Evolutionary conservation across 1,140 invertebrate genomes (phyloP).

Genomic region (Rhagoletis pomonella): DNA sequence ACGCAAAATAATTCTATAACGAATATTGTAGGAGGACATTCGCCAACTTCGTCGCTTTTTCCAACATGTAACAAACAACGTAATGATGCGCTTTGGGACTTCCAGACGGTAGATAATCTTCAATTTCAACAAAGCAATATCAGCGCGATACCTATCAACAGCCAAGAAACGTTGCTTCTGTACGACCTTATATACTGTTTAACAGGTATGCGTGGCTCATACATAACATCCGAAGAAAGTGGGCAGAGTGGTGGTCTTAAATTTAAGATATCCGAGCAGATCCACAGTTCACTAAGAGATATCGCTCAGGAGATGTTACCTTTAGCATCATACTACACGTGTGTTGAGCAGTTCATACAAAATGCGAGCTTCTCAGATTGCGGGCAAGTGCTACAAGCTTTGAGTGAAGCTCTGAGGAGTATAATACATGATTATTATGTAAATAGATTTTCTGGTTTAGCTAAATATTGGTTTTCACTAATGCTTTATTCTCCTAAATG

Average conservation of each 20-base stretch:
- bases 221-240: conserved; percentile 79
- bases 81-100: conserved; percentile 65
- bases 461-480: background rate
- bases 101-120: conserved; percentile 58
- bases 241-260: conserved; percentile 57
- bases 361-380: conserved; percentile 83
- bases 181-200: conserved; percentile 90
- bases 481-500: background rate
- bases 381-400: conserved; percentile 93
- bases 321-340: conserved; percentile 90
- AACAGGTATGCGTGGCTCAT: conserved; percentile 84
- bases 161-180: conserved; percentile 89
- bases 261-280: conserved; percentile 75
- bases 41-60: conserved; percentile 32
- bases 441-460: conserved; percentile 65
- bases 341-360: conserved; percentile 89
- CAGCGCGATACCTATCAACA: conserved; percentile 77
- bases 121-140: conserved; percentile 59
- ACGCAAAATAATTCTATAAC: conserved; percentile 38
- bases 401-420: conserved; percentile 86
- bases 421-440: conserved; percentile 88
- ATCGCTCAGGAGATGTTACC: conserved; percentile 89
- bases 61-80: conserved; percentile 55
- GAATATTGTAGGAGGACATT: background rate
- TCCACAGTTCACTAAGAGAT: conserved; percentile 83